A percentile compares a stretch with the other conserved stretches of the same genome.
These are phyloP conservation scores for Monodelphis domestica DNA, from an alignment of 2,797 vertebrate species.

Conservation along the genomic window DNA sequence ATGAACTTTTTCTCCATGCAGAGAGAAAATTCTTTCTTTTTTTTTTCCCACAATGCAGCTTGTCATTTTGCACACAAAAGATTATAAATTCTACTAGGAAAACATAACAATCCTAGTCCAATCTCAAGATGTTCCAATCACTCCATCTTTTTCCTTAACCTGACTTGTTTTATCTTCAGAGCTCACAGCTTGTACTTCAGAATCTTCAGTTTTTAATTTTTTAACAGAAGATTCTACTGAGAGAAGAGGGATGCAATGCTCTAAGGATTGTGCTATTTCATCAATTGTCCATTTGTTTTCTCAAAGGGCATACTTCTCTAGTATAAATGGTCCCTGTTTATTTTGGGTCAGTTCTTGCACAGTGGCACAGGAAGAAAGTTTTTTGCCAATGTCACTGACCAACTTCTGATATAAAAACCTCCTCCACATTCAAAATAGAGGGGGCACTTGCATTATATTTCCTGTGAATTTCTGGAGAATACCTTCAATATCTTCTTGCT, in stretches of 20 bases:
- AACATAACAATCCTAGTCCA: constrained; percentile 65
- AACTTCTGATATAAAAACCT: constrained; percentile 97
- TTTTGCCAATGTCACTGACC: constrained; percentile 96
- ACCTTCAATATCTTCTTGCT: constrained; percentile 90
- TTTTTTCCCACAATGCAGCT: constrained; percentile 15
- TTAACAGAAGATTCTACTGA: constrained; percentile 78
- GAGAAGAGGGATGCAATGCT: constrained; percentile 81
- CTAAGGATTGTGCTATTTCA: constrained; percentile 83
- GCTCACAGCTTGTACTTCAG: constrained; percentile 76
- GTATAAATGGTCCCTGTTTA: constrained; percentile 94
- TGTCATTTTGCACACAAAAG: constrained; percentile 62
- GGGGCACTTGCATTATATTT: constrained; percentile 96
- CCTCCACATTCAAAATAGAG: constrained; percentile 96
- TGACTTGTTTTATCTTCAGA: constrained; percentile 81
- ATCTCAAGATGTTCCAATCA: constrained; percentile 78
- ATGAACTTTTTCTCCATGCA: constrained; percentile 59
- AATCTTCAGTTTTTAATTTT: constrained; percentile 82
- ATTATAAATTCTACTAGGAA: constrained; percentile 74
- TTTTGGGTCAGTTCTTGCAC: constrained; percentile 92
- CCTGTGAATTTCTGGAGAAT: constrained; percentile 92
- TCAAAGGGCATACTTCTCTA: constrained; percentile 90
- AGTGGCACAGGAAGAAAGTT: constrained; percentile 92
- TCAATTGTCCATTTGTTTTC: constrained; percentile 94
- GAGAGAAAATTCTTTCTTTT: constrained; percentile 65
- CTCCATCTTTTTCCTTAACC: constrained; percentile 77